Evolutionary conservation across 2,797 vertebrate species (phyloP), one percentile per base, ranked within the genome.

Genomic region (Kryptolebias ocellatus): DNA sequence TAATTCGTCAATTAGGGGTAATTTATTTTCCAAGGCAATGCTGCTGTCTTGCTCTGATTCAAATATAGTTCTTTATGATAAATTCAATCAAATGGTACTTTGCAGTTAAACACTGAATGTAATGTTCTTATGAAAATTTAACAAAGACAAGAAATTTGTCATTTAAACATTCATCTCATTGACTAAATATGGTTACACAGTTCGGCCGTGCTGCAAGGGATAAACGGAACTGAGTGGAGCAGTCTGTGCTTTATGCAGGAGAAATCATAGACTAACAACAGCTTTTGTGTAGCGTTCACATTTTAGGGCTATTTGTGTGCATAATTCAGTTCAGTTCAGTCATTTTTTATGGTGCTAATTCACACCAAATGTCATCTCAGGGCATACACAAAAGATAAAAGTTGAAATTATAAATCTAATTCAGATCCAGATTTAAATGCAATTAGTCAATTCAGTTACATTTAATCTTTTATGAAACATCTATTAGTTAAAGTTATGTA

Each of bases 21-120:
- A 94, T 94, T 88, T 90, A 91, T 93, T 93, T 92, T 92, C 86
- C 73, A 59, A 85, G 85, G 81, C 85, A 75, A 80, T 20, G 59
- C 85, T 34, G 59, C 86, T 82, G 92, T 90, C 92, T 84, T 66
- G 79, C 77, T 87, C 84, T 89, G 91, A 94, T 92, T 94, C 90
- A 95, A 95, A 95, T 94, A 94, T 94, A 95, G 94, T 94, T 91
- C 91, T 92, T 94, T 90, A 93, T 95, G 93, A 95, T 93, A 92
- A 93, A 94, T 94, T 93, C 94, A 94, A 94, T 95, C 92, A 95
- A 95, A 93, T 85, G 89, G 93, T 94, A 94, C 94, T 94, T 95
- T 94, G 91, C 90, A 70, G 93, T 94, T 94, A 94, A 95, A 93
- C 91, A 92, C 92, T 84, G 90, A 92, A 92, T 94, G 89, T 94